Conservation (phyloP, 2,113 vertebrate species). For the Myrmecophaga tridactyla region DNA sequence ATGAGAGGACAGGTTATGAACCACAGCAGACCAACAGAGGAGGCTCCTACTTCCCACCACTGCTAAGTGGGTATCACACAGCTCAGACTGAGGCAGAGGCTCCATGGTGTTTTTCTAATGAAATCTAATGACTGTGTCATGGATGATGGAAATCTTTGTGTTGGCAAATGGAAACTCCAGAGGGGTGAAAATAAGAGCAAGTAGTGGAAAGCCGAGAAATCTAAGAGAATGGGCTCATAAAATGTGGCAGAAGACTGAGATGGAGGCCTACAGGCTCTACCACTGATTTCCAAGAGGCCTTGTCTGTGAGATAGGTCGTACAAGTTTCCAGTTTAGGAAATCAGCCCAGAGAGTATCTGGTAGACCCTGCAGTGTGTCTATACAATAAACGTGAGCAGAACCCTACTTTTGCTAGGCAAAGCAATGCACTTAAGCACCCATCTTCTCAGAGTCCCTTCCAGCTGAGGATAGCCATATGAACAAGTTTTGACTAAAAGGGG, state of each 20-base stretch:
- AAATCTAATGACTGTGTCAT: constrained; percentile 55
- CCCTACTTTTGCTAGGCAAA: not conserved
- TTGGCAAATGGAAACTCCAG: constrained; percentile 10
- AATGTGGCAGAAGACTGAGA: not conserved
- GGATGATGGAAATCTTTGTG: constrained; percentile 54
- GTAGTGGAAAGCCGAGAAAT: not conserved
- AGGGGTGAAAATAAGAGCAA: not conserved
- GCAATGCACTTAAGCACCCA: not conserved
- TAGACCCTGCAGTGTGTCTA: not conserved
- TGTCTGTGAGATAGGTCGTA: rapidly evolving
- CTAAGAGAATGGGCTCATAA: not conserved
- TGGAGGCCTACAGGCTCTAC: not conserved
- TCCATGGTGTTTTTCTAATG: constrained; percentile 63
- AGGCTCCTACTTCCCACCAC: constrained; percentile 34
- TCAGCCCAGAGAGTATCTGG: not conserved
- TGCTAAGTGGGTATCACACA: constrained; percentile 38
- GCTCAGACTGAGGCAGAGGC: constrained; percentile 16
- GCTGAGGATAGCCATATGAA: not conserved
- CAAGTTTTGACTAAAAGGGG: not conserved
- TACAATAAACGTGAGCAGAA: not conserved
- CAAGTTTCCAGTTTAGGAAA: not conserved
- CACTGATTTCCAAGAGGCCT: not conserved
- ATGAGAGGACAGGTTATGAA: constrained; percentile 70
- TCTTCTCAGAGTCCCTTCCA: not conserved
- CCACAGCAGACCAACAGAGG: constrained; percentile 58